These are phyloP conservation scores for Orientallactaga sibirica DNA, from an alignment of 2,797 vertebrate genomes.

Conservation along the genomic window DNA sequence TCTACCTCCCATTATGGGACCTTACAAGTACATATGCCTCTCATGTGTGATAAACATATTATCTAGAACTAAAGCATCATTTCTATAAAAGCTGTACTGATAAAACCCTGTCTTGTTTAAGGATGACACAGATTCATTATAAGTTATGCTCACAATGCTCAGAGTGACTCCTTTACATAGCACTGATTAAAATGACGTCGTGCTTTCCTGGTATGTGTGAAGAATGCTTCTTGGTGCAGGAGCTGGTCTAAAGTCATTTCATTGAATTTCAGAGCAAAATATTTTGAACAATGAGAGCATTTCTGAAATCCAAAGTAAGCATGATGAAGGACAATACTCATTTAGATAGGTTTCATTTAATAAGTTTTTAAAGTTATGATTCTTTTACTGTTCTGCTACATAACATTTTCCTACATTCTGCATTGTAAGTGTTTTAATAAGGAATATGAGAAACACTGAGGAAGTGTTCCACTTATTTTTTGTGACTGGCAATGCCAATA, in stretches of 20 bases:
- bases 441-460: slow-evolving; percentile 34
- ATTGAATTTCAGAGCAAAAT: not conserved
- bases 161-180: not conserved
- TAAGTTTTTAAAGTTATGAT: not conserved
- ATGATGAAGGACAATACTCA: not conserved
- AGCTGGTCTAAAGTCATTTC: not conserved
- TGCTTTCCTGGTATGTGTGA: not conserved
- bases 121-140: slow-evolving; percentile 8
- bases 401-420: slow-evolving; percentile 49
- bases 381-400: slow-evolving; percentile 51
- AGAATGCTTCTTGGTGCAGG: not conserved
- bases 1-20: not conserved
- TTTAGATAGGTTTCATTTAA: slow-evolving; percentile 29
- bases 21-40: not conserved
- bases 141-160: not conserved
- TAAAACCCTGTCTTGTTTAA: not conserved
- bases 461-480: slow-evolving; percentile 47
- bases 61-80: not conserved
- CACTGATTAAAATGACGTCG: not conserved
- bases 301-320: slow-evolving; percentile 51
- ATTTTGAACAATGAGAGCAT: not conserved
- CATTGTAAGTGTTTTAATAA: slow-evolving; percentile 54
- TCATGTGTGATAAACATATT: not conserved
- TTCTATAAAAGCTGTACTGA: slow-evolving; percentile 36
- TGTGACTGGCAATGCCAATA: slow-evolving; percentile 13